Evolutionary conservation across 2,113 vertebrate species (phyloP).

Genomic region (Zosterops borbonicus): DNA sequence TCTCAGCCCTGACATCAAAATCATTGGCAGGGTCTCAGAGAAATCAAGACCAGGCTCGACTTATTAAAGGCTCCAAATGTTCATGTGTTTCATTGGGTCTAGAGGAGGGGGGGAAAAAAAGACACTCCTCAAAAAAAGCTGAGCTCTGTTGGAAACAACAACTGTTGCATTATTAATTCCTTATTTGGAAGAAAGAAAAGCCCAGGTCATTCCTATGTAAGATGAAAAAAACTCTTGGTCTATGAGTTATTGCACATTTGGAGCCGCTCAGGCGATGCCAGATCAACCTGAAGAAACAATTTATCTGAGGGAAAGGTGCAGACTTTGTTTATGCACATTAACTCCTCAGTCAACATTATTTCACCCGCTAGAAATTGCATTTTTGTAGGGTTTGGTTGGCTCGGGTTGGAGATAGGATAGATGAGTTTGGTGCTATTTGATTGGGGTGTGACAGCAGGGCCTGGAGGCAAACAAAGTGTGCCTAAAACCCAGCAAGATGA

Average conservation of each 20-base stretch:
- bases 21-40: not conserved
- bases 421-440: not conserved
- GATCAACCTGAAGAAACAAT: not conserved
- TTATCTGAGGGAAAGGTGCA: not conserved
- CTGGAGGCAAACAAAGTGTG: not conserved
- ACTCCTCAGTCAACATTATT: not conserved
- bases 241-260: not conserved
- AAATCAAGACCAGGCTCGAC: slow-evolving; percentile 28
- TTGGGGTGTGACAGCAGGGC: not conserved
- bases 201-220: not conserved
- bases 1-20: slow-evolving; percentile 38
- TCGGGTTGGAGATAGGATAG: not conserved
- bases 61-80: slow-evolving; percentile 25
- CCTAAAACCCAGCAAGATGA: not conserved
- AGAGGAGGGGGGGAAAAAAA: not conserved
- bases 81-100: not conserved
- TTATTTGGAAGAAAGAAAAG: slow-evolving; percentile 33
- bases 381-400: not conserved
- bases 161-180: slow-evolving; percentile 30
- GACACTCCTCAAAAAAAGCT: not conserved
- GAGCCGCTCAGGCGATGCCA: not conserved
- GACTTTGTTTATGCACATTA: not conserved
- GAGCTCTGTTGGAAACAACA: slow-evolving; percentile 34
- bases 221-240: not conserved
- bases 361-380: not conserved